Evolutionary conservation across 1,140 invertebrate species (phyloP).

Genomic region (Metopolophium dirhodum): DNA sequence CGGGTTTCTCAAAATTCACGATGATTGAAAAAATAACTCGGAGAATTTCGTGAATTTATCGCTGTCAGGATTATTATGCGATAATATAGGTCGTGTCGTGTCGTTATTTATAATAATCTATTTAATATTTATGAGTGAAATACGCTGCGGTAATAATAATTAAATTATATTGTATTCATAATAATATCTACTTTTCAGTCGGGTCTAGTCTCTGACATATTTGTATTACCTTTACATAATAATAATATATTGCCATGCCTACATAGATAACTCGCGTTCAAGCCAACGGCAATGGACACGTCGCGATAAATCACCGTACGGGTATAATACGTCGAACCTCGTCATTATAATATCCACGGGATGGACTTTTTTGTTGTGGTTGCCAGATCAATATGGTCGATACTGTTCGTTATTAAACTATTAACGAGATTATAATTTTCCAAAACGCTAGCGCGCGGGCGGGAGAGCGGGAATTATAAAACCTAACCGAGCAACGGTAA

Average conservation of each 20-base stretch:
- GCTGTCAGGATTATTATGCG: neutral
- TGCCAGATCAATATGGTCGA: neutral
- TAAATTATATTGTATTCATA: neutral
- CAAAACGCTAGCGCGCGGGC: neutral
- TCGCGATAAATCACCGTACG: neutral
- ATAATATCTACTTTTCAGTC: neutral
- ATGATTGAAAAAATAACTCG: neutral
- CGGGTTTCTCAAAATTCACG: neutral
- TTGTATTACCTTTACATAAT: neutral
- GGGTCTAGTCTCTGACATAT: neutral
- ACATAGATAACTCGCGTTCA: neutral
- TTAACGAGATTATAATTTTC: neutral
- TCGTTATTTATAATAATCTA: neutral
- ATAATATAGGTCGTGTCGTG: neutral
- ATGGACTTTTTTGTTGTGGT: neutral
- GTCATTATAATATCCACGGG: neutral
- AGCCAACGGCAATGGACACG: neutral
- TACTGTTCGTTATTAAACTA: neutral
- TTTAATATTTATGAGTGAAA: slow-evolving; percentile 18
- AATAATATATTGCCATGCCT: neutral
- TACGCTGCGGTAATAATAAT: neutral
- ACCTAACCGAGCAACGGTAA: neutral
- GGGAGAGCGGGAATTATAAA: neutral
- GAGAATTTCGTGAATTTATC: neutral
- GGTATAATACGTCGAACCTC: neutral